Evolutionary conservation across 2,888 invertebrate genomes (phyloP).

Genomic region (Tiliacea aurago): DNA sequence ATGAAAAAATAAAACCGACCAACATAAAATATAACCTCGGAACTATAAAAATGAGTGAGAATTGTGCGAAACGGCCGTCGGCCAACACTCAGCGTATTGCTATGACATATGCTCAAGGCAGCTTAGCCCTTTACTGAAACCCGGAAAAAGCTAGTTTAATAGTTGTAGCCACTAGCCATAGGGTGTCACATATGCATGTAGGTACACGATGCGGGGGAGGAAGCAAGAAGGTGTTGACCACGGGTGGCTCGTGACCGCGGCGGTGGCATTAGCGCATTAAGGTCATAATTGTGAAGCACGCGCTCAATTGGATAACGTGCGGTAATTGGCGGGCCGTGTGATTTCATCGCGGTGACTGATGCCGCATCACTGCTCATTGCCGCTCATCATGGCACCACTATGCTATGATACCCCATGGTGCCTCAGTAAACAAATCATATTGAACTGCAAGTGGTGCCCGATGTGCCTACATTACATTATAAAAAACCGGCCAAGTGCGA

Average conservation of each 20-base stretch:
- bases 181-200: neutral
- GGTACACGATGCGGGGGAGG: constrained; percentile 11
- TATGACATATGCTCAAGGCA: neutral
- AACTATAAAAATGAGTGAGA: no score
- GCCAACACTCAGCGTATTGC: neutral
- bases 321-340: constrained; percentile 76
- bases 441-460: neutral
- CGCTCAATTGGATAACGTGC: constrained; percentile 76
- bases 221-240: constrained; percentile 37
- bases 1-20: no score
- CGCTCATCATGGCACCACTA: constrained; percentile 20
- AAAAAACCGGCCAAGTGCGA: no score
- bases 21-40: no score
- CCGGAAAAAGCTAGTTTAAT: neutral
- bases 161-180: neutral
- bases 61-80: no score
- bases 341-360: constrained; percentile 69
- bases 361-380: constrained; percentile 42
- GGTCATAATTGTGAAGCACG: constrained; percentile 74
- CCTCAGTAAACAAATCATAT: neutral
- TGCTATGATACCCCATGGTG: constrained; percentile 14
- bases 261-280: constrained; percentile 71
- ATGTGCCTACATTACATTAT: neutral
- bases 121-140: neutral
- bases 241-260: constrained; percentile 37